A percentile compares a stretch with the other conserved stretches of the same genome.
Conservation (phyloP, 1,140 invertebrate genomes). For the Drosophila parabipectinata region DNA sequence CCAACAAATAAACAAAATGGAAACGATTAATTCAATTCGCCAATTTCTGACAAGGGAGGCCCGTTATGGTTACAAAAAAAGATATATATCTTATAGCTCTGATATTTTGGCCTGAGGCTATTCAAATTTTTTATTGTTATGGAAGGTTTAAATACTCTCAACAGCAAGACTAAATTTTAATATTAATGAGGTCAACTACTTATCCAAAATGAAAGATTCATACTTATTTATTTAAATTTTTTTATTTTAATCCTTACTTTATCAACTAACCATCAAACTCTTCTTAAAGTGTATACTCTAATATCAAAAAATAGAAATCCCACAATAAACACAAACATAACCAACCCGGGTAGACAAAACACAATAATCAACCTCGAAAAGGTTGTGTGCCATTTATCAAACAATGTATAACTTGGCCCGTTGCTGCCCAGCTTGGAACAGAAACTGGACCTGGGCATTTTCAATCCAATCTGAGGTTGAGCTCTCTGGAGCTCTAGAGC, state of each 20-base stretch:
- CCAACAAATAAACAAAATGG: constrained; percentile 82
- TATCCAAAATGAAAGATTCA: neutral
- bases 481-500: neutral
- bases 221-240: neutral
- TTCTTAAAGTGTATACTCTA: constrained; percentile 11
- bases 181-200: no score
- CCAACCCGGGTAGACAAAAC: constrained; percentile 64
- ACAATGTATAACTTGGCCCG: constrained; percentile 76
- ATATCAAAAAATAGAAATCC: constrained; percentile 72
- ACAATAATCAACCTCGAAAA: constrained; percentile 83
- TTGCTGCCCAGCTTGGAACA: constrained; percentile 38
- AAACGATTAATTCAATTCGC: constrained; percentile 82
- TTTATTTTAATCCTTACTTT: no score
- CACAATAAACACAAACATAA: constrained; percentile 53
- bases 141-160: constrained; percentile 6
- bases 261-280: neutral
- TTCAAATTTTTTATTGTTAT: neutral
- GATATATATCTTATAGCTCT: constrained; percentile 75
- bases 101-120: constrained; percentile 19
- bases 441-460: constrained; percentile 35
- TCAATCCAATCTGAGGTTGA: constrained; percentile 1
- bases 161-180: no score
- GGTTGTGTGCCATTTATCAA: constrained; percentile 82
- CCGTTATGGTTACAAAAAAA: constrained; percentile 64
- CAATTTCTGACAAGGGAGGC: constrained; percentile 69